These are phyloP conservation scores for Entomyzon cyanotis DNA, from an alignment of 2,113 vertebrate genomes.

Conservation along the genomic window DNA sequence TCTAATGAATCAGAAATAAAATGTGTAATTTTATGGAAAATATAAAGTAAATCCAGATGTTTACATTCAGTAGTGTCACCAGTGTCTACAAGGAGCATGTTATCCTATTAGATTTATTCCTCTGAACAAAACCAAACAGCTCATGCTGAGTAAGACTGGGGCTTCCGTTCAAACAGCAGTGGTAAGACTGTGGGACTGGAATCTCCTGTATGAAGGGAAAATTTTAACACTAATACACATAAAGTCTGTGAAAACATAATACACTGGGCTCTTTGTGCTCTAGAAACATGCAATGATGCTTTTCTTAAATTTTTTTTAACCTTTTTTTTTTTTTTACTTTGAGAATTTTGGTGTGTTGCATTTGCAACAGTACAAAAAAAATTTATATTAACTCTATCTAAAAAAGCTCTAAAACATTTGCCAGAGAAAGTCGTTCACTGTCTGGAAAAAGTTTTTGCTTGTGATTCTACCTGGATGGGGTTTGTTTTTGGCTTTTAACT, in stretches of 20 bases:
- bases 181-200: constrained; percentile 51
- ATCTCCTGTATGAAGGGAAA: constrained; percentile 50
- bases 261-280: constrained; percentile 47
- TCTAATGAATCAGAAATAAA: background rate
- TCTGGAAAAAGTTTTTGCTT: background rate
- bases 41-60: background rate
- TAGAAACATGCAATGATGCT: background rate
- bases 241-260: constrained; percentile 35
- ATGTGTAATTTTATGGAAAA: background rate
- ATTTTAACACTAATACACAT: background rate
- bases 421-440: background rate
- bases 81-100: background rate
- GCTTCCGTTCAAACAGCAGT: constrained; percentile 32
- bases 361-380: background rate
- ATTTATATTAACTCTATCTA: background rate
- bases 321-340: background rate
- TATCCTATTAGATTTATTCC: background rate
- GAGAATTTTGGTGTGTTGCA: background rate
- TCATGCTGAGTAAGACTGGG: constrained; percentile 3
- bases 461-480: background rate
- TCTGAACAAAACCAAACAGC: background rate
- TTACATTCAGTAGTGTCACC: background rate
- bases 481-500: background rate
- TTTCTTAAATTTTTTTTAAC: rapidly evolving
- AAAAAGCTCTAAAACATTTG: background rate